Base-by-base conservation (phyloP, 1,140 invertebrate genomes). In the Orius insidiosus region DNA sequence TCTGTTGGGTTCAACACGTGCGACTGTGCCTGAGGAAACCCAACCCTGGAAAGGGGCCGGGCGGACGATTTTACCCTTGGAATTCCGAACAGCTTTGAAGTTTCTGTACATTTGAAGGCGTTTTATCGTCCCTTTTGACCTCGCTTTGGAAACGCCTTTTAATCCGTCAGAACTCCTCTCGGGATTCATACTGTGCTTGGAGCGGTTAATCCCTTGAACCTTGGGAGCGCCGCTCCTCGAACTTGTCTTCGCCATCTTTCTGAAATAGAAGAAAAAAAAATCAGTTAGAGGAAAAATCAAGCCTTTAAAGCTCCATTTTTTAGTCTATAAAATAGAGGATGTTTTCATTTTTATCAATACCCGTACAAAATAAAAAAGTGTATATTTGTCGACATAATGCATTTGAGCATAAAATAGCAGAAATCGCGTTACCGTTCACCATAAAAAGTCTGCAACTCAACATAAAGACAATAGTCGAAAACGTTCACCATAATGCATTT, bases 81-180 rank as follows among this genome's bases (percentile, higher is more conserved):
- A 77, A 67, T 98, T 79, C 48, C 94, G 74, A 60, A 90, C 93
- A 5, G 95, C 75, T 68, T 96, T 98, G 60, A 85, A 89, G 64
- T 93, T 93, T 52, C 88, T 80, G 66, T 99, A 99, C 90, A 97
- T 97, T 61, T 93, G 85, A 34, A 99, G 64, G 35, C 95, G 71
- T 60, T 92, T 94, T 43, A 98, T 98, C 0, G 95, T 98, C 2
- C 79, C 75, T 64, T 85, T 89, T 6, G 89, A 85, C 51, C 94
- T 70, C 30, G 80, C 73, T 58, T 85, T 84, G 0, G 77, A 75
- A 1, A 89, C 86, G 30, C 85, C 85, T 68, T 85, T 80, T n/a
- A 88, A 59, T 1, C 75, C 76, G 57, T 79, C 75, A 13, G 66
- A 74, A 1, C 74, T 67, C 16, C 86, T 67, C 52, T 89, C 81